Conservation (phyloP, 1,140 invertebrate genomes). For the Meteorus sp. region DNA sequence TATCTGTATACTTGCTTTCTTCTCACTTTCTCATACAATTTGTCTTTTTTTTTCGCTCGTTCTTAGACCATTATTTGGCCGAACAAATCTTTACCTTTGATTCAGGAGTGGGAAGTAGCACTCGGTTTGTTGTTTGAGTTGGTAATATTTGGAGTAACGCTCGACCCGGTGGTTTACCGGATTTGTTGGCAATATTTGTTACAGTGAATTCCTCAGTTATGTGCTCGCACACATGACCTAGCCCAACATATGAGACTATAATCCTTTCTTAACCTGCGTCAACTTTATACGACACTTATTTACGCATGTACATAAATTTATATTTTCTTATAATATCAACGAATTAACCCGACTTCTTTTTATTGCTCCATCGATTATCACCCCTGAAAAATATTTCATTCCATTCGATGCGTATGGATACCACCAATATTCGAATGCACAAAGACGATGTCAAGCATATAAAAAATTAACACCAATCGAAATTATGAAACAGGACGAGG, state of each 20-base stretch:
- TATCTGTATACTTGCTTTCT: neutral
- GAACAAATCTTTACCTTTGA: slow-evolving; percentile 52
- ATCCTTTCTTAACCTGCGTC: slow-evolving; percentile 20
- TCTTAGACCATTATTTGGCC: slow-evolving; percentile 46
- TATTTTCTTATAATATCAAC: no score
- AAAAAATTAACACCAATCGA: no score
- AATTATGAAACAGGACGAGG: no score
- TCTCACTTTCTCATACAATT: slow-evolving; percentile 32
- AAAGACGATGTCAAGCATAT: no score
- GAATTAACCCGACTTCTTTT: no score
- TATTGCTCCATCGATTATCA: no score
- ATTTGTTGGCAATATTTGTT: slow-evolving; percentile 50
- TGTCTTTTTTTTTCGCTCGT: slow-evolving; percentile 35
- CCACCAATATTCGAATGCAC: no score
- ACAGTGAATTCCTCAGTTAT: slow-evolving; percentile 40
- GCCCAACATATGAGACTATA: slow-evolving; percentile 21
- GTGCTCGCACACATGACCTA: slow-evolving; percentile 31
- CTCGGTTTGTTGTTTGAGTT: slow-evolving; percentile 50
- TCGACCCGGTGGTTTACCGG: slow-evolving; percentile 46
- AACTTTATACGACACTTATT: no score
- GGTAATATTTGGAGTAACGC: slow-evolving; percentile 53
- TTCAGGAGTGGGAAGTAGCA: slow-evolving; percentile 39
- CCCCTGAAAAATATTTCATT: no score
- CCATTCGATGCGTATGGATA: no score
- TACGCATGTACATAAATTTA: no score